phyloP scores from a whole-genome alignment of 2,797 vertebrate species.

The Ctenopoma multispine region DNA sequence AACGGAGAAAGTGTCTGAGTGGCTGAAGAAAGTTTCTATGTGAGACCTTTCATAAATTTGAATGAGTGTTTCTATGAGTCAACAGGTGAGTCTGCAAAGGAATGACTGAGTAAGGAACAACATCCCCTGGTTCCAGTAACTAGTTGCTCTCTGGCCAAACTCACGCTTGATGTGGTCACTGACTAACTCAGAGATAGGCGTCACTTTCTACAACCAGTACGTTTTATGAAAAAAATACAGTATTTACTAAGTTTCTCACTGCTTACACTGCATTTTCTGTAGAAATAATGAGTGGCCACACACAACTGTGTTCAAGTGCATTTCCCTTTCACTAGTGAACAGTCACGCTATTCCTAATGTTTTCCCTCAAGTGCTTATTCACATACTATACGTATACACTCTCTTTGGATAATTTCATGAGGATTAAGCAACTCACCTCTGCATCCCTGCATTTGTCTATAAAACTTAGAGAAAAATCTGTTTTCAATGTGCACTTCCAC shows the following conservation, averaged over 20 bases:
- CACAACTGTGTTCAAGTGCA: background rate
- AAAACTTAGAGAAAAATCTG: background rate
- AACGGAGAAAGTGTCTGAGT: background rate
- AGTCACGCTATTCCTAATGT: background rate
- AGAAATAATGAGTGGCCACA: conserved; percentile 9
- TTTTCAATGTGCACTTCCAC: background rate
- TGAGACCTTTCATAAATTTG: conserved; percentile 19
- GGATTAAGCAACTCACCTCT: conserved; percentile 8
- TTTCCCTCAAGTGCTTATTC: conserved; percentile 8
- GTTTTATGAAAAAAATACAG: conserved; percentile 34
- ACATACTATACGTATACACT: background rate
- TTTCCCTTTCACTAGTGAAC: background rate
- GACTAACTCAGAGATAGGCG: conserved; percentile 67
- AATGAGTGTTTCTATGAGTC: conserved; percentile 66
- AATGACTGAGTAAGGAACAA: conserved; percentile 49
- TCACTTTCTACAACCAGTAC: conserved; percentile 49
- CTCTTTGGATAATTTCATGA: background rate
- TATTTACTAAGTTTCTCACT: conserved; percentile 24
- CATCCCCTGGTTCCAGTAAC: conserved; percentile 71
- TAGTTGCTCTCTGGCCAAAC: conserved; percentile 24
- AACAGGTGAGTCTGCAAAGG: conserved; percentile 63
- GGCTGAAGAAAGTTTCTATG: background rate
- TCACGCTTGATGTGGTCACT: conserved; percentile 61
- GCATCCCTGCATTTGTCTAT: background rate
- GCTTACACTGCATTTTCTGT: conserved; percentile 54